These are phyloP conservation scores for Drosophila willistoni DNA, from an alignment of 1,140 invertebrate genomes.

Conservation along the genomic window DNA sequence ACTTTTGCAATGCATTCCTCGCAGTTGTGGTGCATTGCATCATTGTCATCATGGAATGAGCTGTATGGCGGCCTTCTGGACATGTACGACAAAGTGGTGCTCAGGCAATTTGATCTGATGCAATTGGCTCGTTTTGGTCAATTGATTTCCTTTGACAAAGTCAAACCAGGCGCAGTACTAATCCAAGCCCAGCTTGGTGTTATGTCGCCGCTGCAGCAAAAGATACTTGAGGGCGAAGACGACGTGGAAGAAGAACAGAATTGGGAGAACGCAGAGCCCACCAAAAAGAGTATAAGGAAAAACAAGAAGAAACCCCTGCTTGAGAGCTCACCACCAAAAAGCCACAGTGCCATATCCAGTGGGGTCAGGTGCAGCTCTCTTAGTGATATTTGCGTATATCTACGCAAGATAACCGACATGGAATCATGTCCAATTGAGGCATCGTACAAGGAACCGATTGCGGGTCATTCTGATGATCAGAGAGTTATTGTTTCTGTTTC, in stretches of 20 bases:
- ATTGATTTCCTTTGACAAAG: constrained; percentile 43
- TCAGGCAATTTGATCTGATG: constrained; percentile 38
- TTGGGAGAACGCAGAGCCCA: background rate
- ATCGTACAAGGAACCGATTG: too few species aligned
- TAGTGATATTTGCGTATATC: background rate
- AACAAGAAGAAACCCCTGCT: background rate
- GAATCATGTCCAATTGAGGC: background rate
- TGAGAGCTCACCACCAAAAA: background rate
- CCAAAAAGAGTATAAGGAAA: background rate
- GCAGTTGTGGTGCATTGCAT: constrained; percentile 52
- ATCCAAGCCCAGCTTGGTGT: constrained; percentile 27
- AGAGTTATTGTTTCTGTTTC: too few species aligned
- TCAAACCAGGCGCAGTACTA: background rate
- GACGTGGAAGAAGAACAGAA: background rate
- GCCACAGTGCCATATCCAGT: background rate
- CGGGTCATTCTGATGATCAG: too few species aligned
- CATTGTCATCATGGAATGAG: constrained; percentile 45
- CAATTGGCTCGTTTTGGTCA: constrained; percentile 43
- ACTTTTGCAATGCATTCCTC: constrained; percentile 53
- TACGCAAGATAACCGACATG: background rate
- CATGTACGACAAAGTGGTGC: constrained; percentile 47
- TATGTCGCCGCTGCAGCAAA: constrained; percentile 12
- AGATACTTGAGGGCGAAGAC: background rate
- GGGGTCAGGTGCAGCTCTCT: background rate
- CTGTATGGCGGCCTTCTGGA: constrained; percentile 44